Percentiles rank a stretch among this genome's conserved stretches.
These are phyloP conservation scores for Orgyia antiqua DNA, from an alignment of 2,888 invertebrate genomes.

Conservation along the genomic window DNA sequence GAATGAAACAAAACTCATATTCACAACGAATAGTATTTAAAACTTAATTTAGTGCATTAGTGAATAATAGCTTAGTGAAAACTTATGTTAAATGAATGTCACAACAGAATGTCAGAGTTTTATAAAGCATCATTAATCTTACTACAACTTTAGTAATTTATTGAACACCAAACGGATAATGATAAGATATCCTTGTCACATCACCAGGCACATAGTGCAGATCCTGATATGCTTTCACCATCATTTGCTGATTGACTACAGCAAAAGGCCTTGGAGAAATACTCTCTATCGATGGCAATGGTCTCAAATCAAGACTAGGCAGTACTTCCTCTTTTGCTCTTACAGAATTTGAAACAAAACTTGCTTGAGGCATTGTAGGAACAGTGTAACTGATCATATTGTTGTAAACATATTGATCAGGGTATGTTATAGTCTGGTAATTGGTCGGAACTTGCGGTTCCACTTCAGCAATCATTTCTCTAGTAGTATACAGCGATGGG, in stretches of 20 bases:
- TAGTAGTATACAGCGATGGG: slow-evolving; percentile 45
- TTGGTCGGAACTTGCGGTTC: slow-evolving; percentile 53
- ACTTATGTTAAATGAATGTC: too few species aligned
- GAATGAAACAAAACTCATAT: too few species aligned
- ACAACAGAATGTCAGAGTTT: too few species aligned
- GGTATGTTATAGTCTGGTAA: slow-evolving; percentile 54
- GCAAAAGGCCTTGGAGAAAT: slow-evolving; percentile 67
- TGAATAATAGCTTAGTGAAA: too few species aligned
- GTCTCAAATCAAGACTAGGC: slow-evolving; percentile 55
- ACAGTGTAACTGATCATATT: slow-evolving; percentile 65
- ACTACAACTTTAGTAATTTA: slow-evolving; percentile 27
- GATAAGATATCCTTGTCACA: slow-evolving; percentile 65
- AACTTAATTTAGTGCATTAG: too few species aligned
- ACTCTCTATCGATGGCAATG: slow-evolving; percentile 69
- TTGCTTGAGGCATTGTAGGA: slow-evolving; percentile 51
- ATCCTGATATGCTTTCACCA: slow-evolving; percentile 72
- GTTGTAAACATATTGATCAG: slow-evolving; percentile 64
- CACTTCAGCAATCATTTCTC: slow-evolving; percentile 56
- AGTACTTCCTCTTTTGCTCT: slow-evolving; percentile 57
- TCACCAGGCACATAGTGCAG: slow-evolving; percentile 65
- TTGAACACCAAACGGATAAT: slow-evolving; percentile 68
- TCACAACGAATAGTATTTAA: too few species aligned
- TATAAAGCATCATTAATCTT: too few species aligned
- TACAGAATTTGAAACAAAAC: slow-evolving; percentile 47
- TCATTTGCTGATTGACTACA: slow-evolving; percentile 70